Percentiles rank a stretch among this genome's conserved stretches.
Evolutionary conservation across 2,113 vertebrate genomes (phyloP).

Genomic region (Recurvirostra avosetta): DNA sequence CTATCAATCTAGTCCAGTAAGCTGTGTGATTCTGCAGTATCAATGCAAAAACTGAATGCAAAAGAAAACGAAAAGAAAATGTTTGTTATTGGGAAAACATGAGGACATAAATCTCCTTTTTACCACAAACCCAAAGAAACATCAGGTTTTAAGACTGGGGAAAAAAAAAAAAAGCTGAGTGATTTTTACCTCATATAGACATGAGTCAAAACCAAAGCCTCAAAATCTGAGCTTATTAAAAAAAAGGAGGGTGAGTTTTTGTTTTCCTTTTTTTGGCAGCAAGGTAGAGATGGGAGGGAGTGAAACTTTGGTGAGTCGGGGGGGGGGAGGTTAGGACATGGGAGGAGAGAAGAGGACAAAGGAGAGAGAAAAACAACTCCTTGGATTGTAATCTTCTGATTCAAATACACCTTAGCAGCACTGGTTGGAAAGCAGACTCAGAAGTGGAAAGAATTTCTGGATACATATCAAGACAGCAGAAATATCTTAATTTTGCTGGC

Average conservation of each 20-base stretch:
- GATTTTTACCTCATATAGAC: conserved; percentile 30
- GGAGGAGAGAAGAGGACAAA: conserved; percentile 14
- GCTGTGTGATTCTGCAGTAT: not conserved
- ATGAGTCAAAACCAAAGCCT: conserved; percentile 40
- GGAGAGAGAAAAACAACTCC: conserved; percentile 41
- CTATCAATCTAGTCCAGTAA: not conserved
- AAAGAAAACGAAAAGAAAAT: not conserved
- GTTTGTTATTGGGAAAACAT: not conserved
- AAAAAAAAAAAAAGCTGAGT: not conserved
- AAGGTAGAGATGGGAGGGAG: not conserved
- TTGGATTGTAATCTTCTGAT: not conserved
- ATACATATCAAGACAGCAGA: conserved; percentile 16
- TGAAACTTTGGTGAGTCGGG: not conserved
- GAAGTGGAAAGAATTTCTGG: conserved; percentile 60
- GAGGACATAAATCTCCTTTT: not conserved
- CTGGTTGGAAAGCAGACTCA: conserved; percentile 18
- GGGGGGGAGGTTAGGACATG: not conserved
- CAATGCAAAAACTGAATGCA: not conserved
- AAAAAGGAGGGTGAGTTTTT: not conserved
- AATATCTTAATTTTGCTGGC: conserved; percentile 41
- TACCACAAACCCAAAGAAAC: conserved; percentile 7
- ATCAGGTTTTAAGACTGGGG: not conserved
- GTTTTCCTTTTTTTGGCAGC: conserved; percentile 22
- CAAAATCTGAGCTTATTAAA: conserved; percentile 17
- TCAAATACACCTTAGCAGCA: conserved; percentile 48